Base-by-base conservation (phyloP, 1,140 invertebrate genomes). In the Diorhabda carinulata region DNA sequence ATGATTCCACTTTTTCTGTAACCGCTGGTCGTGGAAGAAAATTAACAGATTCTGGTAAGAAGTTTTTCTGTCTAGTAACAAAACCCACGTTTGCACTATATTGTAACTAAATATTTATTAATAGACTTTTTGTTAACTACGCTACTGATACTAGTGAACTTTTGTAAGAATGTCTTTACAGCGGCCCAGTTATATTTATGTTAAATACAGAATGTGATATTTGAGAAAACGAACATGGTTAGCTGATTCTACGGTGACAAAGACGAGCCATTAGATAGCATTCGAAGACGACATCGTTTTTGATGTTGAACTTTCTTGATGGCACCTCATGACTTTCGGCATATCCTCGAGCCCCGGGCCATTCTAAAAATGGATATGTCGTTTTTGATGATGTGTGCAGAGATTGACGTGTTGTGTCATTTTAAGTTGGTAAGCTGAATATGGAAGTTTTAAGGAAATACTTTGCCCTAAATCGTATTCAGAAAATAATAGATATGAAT, bases 361-460 rank as follows among this genome's bases (percentile, higher is more conserved):
- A 52, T 52, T 52, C 47, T 52, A 52, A 52, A 52, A 52, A 52
- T 52, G 47, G 47, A 52, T 52, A 52, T 52, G 47, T 52, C 47
- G n/a, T 52, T 52, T 52, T 52, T 25, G 47, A 52, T 52, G 47
- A 52, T 52, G 47, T 52, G 47, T 52, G n/a, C 47, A 52, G 6
- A 8, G 47, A 52, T 52, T 52, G 47, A 52, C 47, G 4, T 52
- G 6, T 52, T 52, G 2, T 52, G 47, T 25, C 25, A 25, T 25
- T 25, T 25, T 25, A 25, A 25, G 25, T 25, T 25, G 25, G 25
- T 25, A 25, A 25, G 25, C 25, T 25, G 25, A 25, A 25, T 1
- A 25, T 25, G 25, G 25, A 25, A 25, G 25, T 25, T 25, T 25
- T 25, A 25, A 25, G 25, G 25, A 25, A 25, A 25, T 25, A 25